These are phyloP conservation scores for pig (Sus scrofa) DNA, from an alignment of 2,113 vertebrate genomes.

Conservation along the genomic window T2T-Sscrofa CM000820.6:99790001-99790500, in stretches of 20 bases:
- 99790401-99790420: constrained; percentile 18
- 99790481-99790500: constrained; percentile 55
- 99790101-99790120: background rate
- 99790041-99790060: background rate
- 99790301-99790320: background rate
- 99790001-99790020: background rate
- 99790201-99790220: background rate
- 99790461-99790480: background rate
- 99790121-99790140: background rate
- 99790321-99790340: background rate
- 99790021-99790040: background rate
- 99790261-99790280: background rate
- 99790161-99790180: background rate
- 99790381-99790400: background rate
- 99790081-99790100: background rate
- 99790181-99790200: background rate
- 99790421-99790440: background rate
- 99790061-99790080: background rate
- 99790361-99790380: background rate
- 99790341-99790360: background rate
- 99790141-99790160: background rate
- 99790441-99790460: background rate
- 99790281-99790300: background rate
- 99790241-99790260: background rate
- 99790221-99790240: background rate